Conservation (phyloP, 2,113 vertebrate species). For the Pycnonotus jocosus region DNA sequence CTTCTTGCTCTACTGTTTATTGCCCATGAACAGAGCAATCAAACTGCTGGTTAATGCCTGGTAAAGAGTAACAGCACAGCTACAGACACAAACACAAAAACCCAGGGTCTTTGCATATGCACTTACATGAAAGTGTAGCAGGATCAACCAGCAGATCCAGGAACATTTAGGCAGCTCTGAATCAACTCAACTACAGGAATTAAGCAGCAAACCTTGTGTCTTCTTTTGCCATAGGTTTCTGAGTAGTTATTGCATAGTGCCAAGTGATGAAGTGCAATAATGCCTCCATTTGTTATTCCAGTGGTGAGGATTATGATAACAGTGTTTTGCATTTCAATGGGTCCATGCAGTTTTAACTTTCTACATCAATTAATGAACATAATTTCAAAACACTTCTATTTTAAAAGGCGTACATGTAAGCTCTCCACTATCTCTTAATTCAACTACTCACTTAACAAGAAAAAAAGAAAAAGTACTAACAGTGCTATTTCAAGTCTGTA, state of each 20-base stretch:
- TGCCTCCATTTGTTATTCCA: background rate
- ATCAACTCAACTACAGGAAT: background rate
- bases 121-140: background rate
- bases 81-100: background rate
- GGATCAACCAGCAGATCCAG: background rate
- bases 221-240: background rate
- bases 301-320: background rate
- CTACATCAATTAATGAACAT: conserved; percentile 2
- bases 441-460: background rate
- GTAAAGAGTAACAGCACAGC: background rate
- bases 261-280: background rate
- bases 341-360: background rate
- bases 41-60: background rate
- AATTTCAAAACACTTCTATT: background rate
- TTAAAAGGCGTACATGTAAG: background rate
- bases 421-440: background rate
- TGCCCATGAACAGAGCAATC: background rate
- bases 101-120: background rate
- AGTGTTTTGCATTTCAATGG: conserved; percentile 1
- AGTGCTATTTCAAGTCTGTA: background rate
- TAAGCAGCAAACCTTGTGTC: background rate
- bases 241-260: background rate
- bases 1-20: background rate
- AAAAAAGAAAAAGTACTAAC: background rate
- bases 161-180: background rate